A percentile compares a stretch with the other conserved stretches of the same genome.
These are phyloP conservation scores for Phortica variegata DNA, from an alignment of 1,140 invertebrate genomes.

Conservation along the genomic window DNA sequence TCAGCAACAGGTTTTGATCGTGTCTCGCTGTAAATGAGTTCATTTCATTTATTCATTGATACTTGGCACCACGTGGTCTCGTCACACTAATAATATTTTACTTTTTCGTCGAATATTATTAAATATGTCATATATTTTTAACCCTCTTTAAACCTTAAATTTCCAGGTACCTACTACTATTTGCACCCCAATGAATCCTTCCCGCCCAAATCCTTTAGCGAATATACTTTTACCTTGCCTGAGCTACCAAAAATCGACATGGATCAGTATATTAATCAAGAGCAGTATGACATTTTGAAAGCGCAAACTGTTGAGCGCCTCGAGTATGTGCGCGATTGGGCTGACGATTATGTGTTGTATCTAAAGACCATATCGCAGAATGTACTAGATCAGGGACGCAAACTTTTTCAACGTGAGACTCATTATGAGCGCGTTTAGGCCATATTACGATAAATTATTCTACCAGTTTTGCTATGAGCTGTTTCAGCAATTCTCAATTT, in stretches of 20 bases:
- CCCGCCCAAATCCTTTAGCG: slow-evolving; percentile 41
- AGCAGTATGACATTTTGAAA: slow-evolving; percentile 35
- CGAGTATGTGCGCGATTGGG: slow-evolving; percentile 43
- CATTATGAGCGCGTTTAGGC: slow-evolving; percentile 48
- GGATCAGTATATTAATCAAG: slow-evolving; percentile 38
- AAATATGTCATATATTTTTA: not conserved
- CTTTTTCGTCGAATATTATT: slow-evolving; percentile 12
- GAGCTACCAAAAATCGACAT: slow-evolving; percentile 38
- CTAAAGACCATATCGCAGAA: slow-evolving; percentile 47
- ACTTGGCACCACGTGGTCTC: no score
- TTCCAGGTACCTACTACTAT: slow-evolving; percentile 54
- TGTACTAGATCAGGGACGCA: slow-evolving; percentile 36
- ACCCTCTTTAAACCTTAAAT: slow-evolving; percentile 12
- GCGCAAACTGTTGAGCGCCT: slow-evolving; percentile 35
- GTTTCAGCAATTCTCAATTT: slow-evolving; percentile 36
- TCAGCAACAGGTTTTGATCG: no score
- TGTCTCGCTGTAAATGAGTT: no score
- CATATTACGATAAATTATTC: slow-evolving; percentile 20
- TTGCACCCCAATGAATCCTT: slow-evolving; percentile 53
- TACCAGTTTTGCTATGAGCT: slow-evolving; percentile 35
- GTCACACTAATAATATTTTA: slow-evolving; percentile 20
- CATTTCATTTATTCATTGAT: no score
- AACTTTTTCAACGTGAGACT: slow-evolving; percentile 40
- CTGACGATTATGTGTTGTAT: slow-evolving; percentile 50
- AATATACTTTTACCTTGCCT: slow-evolving; percentile 35